phyloP scores from a whole-genome alignment of 2,888 invertebrate genomes.

The Raillietiella orientalis region DNA sequence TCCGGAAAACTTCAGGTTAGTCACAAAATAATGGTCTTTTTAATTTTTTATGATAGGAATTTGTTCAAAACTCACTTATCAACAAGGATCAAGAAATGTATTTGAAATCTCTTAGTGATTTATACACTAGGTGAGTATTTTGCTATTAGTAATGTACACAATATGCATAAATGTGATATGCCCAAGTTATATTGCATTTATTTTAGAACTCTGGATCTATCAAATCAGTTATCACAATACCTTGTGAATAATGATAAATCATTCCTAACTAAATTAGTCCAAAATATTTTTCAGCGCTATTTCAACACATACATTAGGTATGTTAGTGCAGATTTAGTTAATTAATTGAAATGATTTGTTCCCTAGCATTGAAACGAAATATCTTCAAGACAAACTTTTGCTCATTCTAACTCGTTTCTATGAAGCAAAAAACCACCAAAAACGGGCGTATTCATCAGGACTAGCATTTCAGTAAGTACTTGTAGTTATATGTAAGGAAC shows the following conservation, averaged over 20 bases:
- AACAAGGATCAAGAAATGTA: constrained; percentile 58
- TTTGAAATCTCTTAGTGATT: constrained; percentile 50
- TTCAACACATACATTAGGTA: constrained; percentile 30
- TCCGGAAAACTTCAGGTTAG: constrained; percentile 30
- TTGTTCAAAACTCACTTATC: constrained; percentile 43
- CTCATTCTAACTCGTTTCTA: constrained; percentile 53
- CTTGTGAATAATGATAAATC: constrained; percentile 46
- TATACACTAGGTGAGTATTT: constrained; percentile 41
- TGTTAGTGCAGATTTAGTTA: constrained; percentile 7
- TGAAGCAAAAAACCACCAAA: constrained; percentile 69
- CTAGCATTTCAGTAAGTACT: too few species aligned
- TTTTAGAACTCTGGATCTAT: constrained; percentile 35
- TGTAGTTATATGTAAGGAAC: too few species aligned
- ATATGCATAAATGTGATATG: constrained; percentile 1
- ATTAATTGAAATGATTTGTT: neutral
- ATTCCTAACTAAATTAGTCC: constrained; percentile 37
- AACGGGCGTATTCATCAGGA: too few species aligned
- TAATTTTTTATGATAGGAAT: constrained; percentile 24
- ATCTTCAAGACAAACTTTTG: constrained; percentile 40
- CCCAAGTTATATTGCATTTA: constrained; percentile 5
- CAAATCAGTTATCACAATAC: constrained; percentile 31
- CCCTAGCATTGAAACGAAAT: constrained; percentile 29
- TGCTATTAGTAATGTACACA: constrained; percentile 3
- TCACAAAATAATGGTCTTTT: constrained; percentile 4
- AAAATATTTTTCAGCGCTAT: constrained; percentile 44